phyloP scores from a whole-genome alignment of 2,797 vertebrate genomes.

The Loris lydekkerianus region DNA sequence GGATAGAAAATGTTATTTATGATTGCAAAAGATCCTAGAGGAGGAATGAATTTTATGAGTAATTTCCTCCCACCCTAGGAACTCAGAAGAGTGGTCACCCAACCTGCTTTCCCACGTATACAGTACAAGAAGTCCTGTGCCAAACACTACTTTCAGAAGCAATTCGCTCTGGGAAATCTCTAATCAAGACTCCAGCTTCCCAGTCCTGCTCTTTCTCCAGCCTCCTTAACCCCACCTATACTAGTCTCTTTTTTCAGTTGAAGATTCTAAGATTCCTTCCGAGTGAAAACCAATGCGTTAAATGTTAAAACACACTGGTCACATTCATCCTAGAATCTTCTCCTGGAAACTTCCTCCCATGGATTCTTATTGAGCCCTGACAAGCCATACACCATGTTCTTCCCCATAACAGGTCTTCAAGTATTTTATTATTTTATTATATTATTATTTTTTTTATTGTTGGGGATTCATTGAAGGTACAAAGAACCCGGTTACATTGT shows the following conservation, averaged over 20 bases:
- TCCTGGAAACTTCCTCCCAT: not conserved
- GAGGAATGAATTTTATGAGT: not conserved
- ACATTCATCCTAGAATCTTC: not conserved
- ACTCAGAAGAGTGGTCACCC: not conserved
- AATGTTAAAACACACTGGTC: not conserved
- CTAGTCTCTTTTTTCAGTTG: not conserved
- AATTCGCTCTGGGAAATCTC: not conserved
- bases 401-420: not conserved
- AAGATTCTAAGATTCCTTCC: not conserved
- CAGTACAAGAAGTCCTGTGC: not conserved
- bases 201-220: not conserved
- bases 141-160: not conserved
- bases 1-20: not conserved
- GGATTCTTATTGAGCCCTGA: not conserved
- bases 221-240: not conserved
- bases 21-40: slow-evolving; percentile 48
- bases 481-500: too few relatives aligned
- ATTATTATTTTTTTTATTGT: too few relatives aligned
- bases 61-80: not conserved
- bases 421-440: too few relatives aligned
- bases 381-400: not conserved
- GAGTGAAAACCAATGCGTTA: not conserved
- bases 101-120: not conserved
- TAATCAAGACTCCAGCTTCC: not conserved
- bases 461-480: too few relatives aligned